These are phyloP conservation scores for Pelosia muscerda DNA, from an alignment of 2,888 invertebrate species.

Conservation along the genomic window DNA sequence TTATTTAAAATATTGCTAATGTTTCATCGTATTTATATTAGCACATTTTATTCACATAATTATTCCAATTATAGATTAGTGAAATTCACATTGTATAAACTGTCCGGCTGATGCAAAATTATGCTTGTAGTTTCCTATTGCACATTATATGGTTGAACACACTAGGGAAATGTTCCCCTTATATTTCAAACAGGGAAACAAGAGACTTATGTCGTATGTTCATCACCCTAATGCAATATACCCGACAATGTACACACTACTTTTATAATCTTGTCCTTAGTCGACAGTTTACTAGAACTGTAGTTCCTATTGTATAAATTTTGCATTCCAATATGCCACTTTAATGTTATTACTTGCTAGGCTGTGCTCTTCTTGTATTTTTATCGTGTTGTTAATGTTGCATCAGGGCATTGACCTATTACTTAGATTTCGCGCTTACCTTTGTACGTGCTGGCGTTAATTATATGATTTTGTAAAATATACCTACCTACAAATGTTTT, in stretches of 20 bases:
- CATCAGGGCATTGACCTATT: background rate
- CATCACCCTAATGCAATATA: background rate
- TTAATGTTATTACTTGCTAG: conserved; percentile 35
- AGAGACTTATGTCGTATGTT: background rate
- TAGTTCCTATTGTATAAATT: conserved; percentile 20
- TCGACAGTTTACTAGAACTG: conserved; percentile 16
- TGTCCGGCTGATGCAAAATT: background rate
- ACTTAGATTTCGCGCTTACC: background rate
- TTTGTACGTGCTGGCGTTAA: background rate
- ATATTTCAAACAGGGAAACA: background rate
- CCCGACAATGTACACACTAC: background rate
- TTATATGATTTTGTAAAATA: background rate
- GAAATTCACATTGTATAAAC: background rate
- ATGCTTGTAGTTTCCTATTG: background rate
- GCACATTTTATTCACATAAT: background rate
- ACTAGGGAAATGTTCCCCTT: background rate
- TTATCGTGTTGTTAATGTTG: background rate
- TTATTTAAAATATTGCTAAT: background rate
- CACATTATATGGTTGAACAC: background rate
- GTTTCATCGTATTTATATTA: conserved; percentile 3
- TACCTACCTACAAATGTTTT: background rate
- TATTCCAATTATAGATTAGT: background rate
- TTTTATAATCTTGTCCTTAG: conserved; percentile 10
- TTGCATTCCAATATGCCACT: conserved; percentile 48
- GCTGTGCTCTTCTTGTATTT: conserved; percentile 37